A percentile compares a stretch with the other conserved stretches of the same genome.
These are phyloP conservation scores for Liolophura sinensis DNA, from an alignment of 1,140 invertebrate species.

Conservation along the genomic window DNA sequence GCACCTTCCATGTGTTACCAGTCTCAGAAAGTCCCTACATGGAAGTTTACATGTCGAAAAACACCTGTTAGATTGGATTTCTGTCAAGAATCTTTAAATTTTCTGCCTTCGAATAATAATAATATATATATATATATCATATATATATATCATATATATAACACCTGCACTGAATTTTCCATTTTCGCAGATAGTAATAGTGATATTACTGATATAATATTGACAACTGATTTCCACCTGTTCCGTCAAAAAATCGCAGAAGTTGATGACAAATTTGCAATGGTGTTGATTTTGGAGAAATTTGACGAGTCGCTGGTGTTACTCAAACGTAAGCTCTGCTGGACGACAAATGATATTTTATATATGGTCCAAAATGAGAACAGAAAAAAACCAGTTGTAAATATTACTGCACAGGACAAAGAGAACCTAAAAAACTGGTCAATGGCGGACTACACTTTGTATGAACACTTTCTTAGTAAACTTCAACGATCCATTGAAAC, in stretches of 20 bases:
- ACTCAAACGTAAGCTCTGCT: conserved; percentile 59
- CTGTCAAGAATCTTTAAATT: conserved; percentile 9
- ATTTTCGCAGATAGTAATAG: conserved; percentile 3
- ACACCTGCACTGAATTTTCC: no score
- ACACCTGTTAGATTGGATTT: no score
- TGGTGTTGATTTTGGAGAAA: conserved; percentile 62
- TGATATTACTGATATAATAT: conserved; percentile 3
- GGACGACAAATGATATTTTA: conserved; percentile 58
- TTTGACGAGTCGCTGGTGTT: conserved; percentile 64
- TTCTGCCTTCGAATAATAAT: no score
- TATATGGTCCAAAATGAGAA: conserved; percentile 27
- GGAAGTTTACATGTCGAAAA: no score
- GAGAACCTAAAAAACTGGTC: conserved; percentile 10
- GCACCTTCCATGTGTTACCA: no score
- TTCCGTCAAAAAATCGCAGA: conserved; percentile 11
- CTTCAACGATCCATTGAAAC: conserved; percentile 15
- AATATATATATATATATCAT: no score
- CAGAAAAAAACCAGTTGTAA: conserved; percentile 2
- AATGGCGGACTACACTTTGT: conserved; percentile 27
- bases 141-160: no score
- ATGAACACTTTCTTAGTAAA: conserved; percentile 23
- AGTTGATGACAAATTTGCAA: conserved; percentile 58
- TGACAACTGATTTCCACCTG: conserved; percentile 1
- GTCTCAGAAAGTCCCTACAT: no score
- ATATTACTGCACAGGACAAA: conserved; percentile 12